Percentiles rank a stretch among this genome's conserved stretches.
Conservation (phyloP, 2,888 invertebrate species). For the Tiliacea citrago region DNA sequence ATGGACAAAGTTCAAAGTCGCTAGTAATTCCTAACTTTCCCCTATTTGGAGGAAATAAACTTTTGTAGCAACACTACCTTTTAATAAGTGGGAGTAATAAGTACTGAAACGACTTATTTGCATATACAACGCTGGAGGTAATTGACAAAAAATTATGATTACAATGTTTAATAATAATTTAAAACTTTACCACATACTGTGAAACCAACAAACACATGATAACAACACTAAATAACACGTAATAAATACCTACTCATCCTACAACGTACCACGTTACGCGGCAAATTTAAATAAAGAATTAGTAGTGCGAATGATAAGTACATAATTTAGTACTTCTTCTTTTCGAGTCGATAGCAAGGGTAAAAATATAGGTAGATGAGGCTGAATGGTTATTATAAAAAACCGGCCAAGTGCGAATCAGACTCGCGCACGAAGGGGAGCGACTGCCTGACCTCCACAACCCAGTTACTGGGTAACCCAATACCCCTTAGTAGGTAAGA, state of each 20-base stretch:
- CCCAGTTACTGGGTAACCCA: not conserved
- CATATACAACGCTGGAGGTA: not conserved
- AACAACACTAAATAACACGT: conserved; percentile 12
- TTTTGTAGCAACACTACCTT: conserved; percentile 45
- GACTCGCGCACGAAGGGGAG: too few relatives aligned
- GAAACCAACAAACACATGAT: conserved; percentile 9
- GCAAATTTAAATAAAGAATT: conserved; percentile 69
- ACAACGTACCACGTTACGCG: conserved; percentile 55
- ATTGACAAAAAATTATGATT: not conserved
- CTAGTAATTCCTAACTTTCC: not conserved
- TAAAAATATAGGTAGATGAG: too few relatives aligned
- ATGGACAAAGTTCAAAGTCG: not conserved
- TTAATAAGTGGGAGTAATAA: conserved; percentile 37
- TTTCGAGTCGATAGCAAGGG: not conserved
- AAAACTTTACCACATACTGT: not conserved
- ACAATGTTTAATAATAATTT: not conserved
- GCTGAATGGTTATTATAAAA: too few relatives aligned
- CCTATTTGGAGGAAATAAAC: conserved; percentile 21
- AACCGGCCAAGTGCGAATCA: too few relatives aligned
- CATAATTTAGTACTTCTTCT: not conserved
- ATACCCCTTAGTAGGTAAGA: not conserved
- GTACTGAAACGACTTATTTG: conserved; percentile 55
- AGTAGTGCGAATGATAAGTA: conserved; percentile 7
- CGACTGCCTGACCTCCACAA: not conserved
- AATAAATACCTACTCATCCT: conserved; percentile 31